phyloP scores from a whole-genome alignment of 2,888 invertebrate species.

The Busseola fusca region DNA sequence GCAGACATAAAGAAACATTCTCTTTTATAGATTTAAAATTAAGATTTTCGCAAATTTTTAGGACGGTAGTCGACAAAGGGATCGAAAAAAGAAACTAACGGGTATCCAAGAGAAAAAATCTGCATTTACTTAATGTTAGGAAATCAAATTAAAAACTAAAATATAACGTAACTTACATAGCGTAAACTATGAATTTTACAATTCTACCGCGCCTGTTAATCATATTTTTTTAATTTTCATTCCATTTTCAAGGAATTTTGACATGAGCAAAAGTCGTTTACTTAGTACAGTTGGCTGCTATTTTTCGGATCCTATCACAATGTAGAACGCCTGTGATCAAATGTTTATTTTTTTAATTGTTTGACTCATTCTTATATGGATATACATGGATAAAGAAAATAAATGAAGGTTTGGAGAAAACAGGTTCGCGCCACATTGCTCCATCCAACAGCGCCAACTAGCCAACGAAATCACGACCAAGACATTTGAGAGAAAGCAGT shows the following conservation, averaged over 20 bases:
- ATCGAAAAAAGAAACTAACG: slow-evolving; percentile 33
- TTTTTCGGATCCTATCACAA: slow-evolving; percentile 46
- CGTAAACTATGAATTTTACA: slow-evolving; percentile 37
- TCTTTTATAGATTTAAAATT: slow-evolving; percentile 38
- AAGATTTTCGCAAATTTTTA: slow-evolving; percentile 51
- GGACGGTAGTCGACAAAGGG: slow-evolving; percentile 70
- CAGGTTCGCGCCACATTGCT: slow-evolving; percentile 52
- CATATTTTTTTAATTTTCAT: slow-evolving; percentile 46
- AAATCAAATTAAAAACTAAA: slow-evolving; percentile 52
- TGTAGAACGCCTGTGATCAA: slow-evolving; percentile 40
- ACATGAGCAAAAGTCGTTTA: slow-evolving; percentile 60
- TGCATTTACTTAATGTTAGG: slow-evolving; percentile 37
- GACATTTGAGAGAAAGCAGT: slow-evolving; percentile 32
- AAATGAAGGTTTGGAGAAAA: slow-evolving; percentile 4
- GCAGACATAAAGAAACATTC: slow-evolving; percentile 55
- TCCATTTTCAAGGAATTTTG: slow-evolving; percentile 52
- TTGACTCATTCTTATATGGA: slow-evolving; percentile 11
- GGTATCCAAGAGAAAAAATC: slow-evolving; percentile 36
- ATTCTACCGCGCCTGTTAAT: slow-evolving; percentile 46
- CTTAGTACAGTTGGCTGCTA: slow-evolving; percentile 47
- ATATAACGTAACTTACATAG: slow-evolving; percentile 29
- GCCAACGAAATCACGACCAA: slow-evolving; percentile 42
- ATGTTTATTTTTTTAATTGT: neutral
- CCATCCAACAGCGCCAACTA: slow-evolving; percentile 53
- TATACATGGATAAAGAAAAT: slow-evolving; percentile 9